phyloP scores from a whole-genome alignment of 1,140 invertebrate genomes.

The Pantala flavescens region DNA sequence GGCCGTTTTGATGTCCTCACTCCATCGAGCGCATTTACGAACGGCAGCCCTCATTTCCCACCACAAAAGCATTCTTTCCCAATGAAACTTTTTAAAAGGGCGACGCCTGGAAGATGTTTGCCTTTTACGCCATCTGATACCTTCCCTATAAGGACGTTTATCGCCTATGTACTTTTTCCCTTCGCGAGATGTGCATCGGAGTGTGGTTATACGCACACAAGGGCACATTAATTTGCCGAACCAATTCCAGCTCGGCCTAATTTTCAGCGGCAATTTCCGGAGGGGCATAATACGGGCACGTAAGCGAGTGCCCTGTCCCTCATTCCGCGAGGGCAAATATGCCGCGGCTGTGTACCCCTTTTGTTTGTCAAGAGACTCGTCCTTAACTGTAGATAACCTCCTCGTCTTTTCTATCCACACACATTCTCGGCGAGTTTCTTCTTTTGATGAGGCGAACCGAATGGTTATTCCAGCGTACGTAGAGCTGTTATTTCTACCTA shows the following conservation, averaged over 20 bases:
- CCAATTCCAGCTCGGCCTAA: background rate
- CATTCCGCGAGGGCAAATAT: background rate
- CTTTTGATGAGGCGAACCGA: too few species aligned
- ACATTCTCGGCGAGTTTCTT: too few species aligned
- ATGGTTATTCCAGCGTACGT: too few species aligned
- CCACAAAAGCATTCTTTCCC: too few species aligned
- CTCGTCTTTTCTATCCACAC: background rate
- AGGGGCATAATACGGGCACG: background rate
- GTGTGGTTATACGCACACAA: background rate
- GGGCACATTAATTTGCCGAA: background rate
- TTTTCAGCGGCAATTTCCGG: slow-evolving; percentile 4
- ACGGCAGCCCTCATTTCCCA: too few species aligned
- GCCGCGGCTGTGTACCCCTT: background rate
- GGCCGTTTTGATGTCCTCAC: too few species aligned
- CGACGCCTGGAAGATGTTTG: too few species aligned
- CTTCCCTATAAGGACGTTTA: too few species aligned
- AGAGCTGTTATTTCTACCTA: too few species aligned
- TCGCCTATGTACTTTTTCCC: background rate
- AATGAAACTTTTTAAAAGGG: too few species aligned
- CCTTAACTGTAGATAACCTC: background rate
- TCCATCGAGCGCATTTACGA: too few species aligned
- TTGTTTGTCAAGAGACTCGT: background rate
- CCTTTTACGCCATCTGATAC: too few species aligned
- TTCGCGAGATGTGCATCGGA: background rate
- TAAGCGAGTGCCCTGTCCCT: background rate